These are phyloP conservation scores for Ophioninae sp. DNA, from an alignment of 2,888 invertebrate genomes.

Conservation along the genomic window DNA sequence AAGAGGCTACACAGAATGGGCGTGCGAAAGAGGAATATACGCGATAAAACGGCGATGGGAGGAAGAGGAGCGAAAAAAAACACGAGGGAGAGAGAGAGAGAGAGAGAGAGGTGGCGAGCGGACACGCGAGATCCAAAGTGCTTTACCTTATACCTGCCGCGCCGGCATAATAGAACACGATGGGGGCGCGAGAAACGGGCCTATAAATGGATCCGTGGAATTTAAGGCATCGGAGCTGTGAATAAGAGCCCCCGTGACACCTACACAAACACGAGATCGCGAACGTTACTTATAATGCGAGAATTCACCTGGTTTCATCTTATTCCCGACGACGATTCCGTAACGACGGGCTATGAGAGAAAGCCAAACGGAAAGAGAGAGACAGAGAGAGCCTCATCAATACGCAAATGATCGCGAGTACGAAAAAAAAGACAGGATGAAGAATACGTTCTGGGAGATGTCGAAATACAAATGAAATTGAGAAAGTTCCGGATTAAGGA, in stretches of 20 bases:
- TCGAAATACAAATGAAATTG: slow-evolving; percentile 28
- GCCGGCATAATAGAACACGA: slow-evolving; percentile 66
- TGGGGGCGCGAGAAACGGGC: slow-evolving; percentile 67
- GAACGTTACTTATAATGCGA: slow-evolving; percentile 59
- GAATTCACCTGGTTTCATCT: slow-evolving; percentile 55
- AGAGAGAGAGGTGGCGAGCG: slow-evolving; percentile 60
- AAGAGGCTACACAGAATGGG: slow-evolving; percentile 60
- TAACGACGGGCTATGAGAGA: background rate
- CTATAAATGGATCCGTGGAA: slow-evolving; percentile 68
- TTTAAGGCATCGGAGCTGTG: slow-evolving; percentile 63
- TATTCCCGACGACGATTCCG: slow-evolving; percentile 36
- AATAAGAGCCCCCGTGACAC: slow-evolving; percentile 62
- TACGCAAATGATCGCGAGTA: slow-evolving; percentile 36
- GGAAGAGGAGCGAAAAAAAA: slow-evolving; percentile 44
- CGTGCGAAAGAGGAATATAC: slow-evolving; percentile 52
- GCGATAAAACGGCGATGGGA: slow-evolving; percentile 53
- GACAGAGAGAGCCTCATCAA: slow-evolving; percentile 6
- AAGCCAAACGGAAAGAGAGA: background rate
- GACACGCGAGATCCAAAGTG: slow-evolving; percentile 70
- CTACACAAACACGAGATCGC: slow-evolving; percentile 55
- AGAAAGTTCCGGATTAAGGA: slow-evolving; percentile 28
- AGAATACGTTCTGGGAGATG: slow-evolving; percentile 15
- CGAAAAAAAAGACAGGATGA: slow-evolving; percentile 17
- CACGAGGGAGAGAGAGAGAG: slow-evolving; percentile 27
- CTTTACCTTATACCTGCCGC: slow-evolving; percentile 72